A percentile compares a stretch with the other conserved stretches of the same genome.
These are phyloP conservation scores for Arctia plantaginis DNA, from an alignment of 2,888 invertebrate genomes.

Conservation along the genomic window DNA sequence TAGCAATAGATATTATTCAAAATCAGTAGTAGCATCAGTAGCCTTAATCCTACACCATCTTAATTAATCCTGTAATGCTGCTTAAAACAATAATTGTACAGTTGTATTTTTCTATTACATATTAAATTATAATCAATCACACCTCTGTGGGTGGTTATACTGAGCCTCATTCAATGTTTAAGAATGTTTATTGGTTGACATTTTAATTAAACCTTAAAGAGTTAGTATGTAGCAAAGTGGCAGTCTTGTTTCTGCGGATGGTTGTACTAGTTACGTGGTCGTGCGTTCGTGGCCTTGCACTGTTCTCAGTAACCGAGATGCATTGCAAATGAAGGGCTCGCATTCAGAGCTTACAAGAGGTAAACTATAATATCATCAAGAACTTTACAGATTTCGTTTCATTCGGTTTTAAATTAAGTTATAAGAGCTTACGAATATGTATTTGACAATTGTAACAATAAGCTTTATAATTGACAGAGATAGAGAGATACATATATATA, in stretches of 20 bases:
- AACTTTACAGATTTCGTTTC: background rate
- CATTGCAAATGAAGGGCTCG: slow-evolving; percentile 62
- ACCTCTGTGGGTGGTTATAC: slow-evolving; percentile 34
- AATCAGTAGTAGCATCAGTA: background rate
- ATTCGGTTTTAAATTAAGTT: background rate
- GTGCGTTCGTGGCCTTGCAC: slow-evolving; percentile 61
- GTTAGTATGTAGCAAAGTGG: slow-evolving; percentile 29
- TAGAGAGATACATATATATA: too few species aligned
- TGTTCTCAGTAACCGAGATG: slow-evolving; percentile 61
- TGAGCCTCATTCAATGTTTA: slow-evolving; percentile 40
- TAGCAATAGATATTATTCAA: background rate
- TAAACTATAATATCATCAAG: background rate
- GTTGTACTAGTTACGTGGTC: slow-evolving; percentile 53
- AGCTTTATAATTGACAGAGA: too few species aligned
- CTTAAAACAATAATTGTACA: background rate
- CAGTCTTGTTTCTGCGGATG: slow-evolving; percentile 54
- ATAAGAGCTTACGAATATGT: background rate
- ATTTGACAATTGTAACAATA: background rate
- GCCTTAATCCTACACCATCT: too few species aligned
- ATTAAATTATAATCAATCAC: slow-evolving; percentile 22
- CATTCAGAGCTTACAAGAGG: slow-evolving; percentile 24
- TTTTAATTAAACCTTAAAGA: slow-evolving; percentile 52
- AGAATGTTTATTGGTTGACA: slow-evolving; percentile 58
- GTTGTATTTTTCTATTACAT: slow-evolving; percentile 1
- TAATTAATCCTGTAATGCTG: background rate